Percentiles rank a stretch among this genome's conserved stretches.
phyloP scores from a whole-genome alignment of 2,888 invertebrate species.

The Melinaea marsaeus region DNA sequence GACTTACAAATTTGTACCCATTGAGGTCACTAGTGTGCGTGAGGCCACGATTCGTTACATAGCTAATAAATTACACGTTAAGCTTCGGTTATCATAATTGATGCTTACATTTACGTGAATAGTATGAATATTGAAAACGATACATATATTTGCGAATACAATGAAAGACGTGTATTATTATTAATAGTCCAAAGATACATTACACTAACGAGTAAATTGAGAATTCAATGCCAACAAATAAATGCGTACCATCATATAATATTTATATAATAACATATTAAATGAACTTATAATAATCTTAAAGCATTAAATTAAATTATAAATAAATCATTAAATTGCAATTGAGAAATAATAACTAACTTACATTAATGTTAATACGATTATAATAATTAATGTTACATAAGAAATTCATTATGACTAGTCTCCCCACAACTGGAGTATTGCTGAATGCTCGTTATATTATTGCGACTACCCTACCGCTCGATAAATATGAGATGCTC shows the following conservation, averaged over 20 bases:
- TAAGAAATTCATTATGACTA: constrained; percentile 53
- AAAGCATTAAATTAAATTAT: constrained; percentile 31
- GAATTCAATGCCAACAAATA: constrained; percentile 34
- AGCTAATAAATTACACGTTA: not conserved
- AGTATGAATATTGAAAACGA: constrained; percentile 23
- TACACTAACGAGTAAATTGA: constrained; percentile 27
- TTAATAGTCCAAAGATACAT: constrained; percentile 20
- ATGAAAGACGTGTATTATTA: constrained; percentile 6
- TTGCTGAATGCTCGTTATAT: constrained; percentile 43
- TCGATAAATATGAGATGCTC: constrained; percentile 56
- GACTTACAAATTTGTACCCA: constrained; percentile 58
- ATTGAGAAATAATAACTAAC: constrained; percentile 34
- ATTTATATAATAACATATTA: not conserved
- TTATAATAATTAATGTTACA: constrained; percentile 37
- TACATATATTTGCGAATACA: constrained; percentile 8
- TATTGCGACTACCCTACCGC: constrained; percentile 42
- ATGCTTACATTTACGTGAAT: constrained; percentile 4
- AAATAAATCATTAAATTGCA: constrained; percentile 37
- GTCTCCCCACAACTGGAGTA: constrained; percentile 53
- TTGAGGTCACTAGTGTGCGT: constrained; percentile 44
- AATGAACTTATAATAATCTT: constrained; percentile 31
- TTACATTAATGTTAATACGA: constrained; percentile 31
- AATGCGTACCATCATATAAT: constrained; percentile 22
- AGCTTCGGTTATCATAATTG: constrained; percentile 1
- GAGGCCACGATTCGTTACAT: constrained; percentile 46